Percentiles rank a stretch among this genome's conserved stretches.
phyloP scores from a whole-genome alignment of 2,888 invertebrate genomes.

The Leucoptera coffeella region DNA sequence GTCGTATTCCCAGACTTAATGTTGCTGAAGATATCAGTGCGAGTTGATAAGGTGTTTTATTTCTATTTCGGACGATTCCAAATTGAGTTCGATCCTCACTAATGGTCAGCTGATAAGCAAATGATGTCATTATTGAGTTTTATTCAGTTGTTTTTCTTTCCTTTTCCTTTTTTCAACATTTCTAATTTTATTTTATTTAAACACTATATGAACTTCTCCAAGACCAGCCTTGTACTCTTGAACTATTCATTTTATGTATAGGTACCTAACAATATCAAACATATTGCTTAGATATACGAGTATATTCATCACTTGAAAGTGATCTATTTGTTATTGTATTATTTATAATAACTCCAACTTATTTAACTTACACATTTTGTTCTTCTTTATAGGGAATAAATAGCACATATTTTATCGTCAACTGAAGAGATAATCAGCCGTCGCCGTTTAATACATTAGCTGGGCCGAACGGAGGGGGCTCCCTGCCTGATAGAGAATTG shows the following conservation, averaged over 20 bases:
- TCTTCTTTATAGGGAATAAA: too few species aligned
- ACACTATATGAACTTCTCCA: too few species aligned
- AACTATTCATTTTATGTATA: background rate
- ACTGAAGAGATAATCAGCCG: conserved; percentile 27
- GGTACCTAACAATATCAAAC: background rate
- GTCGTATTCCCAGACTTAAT: conserved; percentile 37
- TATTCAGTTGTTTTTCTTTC: conserved; percentile 29
- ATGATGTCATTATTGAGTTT: conserved; percentile 42
- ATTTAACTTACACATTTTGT: too few species aligned
- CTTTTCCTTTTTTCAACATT: conserved; percentile 13
- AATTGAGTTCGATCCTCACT: conserved; percentile 46
- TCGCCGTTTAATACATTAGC: conserved; percentile 36
- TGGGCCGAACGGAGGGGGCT: conserved; percentile 17
- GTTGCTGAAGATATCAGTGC: conserved; percentile 36
- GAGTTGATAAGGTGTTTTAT: conserved; percentile 43
- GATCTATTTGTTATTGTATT: too few species aligned
- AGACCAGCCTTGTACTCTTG: too few species aligned
- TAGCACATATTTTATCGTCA: too few species aligned
- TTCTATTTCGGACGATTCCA: conserved; percentile 23
- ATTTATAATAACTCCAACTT: too few species aligned
- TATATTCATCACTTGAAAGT: too few species aligned
- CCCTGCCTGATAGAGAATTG: conserved; percentile 48
- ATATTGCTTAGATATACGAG: too few species aligned
- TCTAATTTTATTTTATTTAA: too few species aligned
- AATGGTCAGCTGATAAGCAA: conserved; percentile 54